These are phyloP conservation scores for Plagodis dolabraria DNA, from an alignment of 2,888 invertebrate species.

Conservation along the genomic window DNA sequence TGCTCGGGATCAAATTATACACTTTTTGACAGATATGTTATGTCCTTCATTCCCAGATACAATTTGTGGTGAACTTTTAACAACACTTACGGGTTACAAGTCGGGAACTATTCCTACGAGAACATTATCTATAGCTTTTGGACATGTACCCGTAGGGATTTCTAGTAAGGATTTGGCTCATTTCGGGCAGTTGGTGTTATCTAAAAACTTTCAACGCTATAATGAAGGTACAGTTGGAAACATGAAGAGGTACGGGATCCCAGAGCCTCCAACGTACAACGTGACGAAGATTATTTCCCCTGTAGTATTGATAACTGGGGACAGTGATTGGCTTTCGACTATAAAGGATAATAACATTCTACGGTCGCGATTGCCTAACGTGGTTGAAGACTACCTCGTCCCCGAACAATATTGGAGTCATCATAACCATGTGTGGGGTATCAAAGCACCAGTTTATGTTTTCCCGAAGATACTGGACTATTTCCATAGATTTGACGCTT, in stretches of 20 bases:
- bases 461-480: slow-evolving; percentile 61
- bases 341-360: slow-evolving; percentile 83
- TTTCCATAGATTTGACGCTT: slow-evolving; percentile 48
- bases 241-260: slow-evolving; percentile 59
- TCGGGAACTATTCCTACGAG: slow-evolving; percentile 78
- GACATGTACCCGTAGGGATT: slow-evolving; percentile 82
- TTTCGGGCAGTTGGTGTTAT: slow-evolving; percentile 78
- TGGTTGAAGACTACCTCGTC: slow-evolving; percentile 84
- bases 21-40: slow-evolving; percentile 62
- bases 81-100: slow-evolving; percentile 84
- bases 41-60: slow-evolving; percentile 68
- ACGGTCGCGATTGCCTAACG: slow-evolving; percentile 80
- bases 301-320: slow-evolving; percentile 62
- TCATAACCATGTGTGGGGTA: slow-evolving; percentile 69
- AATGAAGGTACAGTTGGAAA: slow-evolving; percentile 67
- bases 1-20: slow-evolving; percentile 78
- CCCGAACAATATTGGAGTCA: slow-evolving; percentile 79
- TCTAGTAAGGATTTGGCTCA: slow-evolving; percentile 77
- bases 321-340: slow-evolving; percentile 87
- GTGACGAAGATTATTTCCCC: slow-evolving; percentile 63
- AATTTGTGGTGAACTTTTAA: slow-evolving; percentile 84
- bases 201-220: slow-evolving; percentile 64
- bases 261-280: slow-evolving; percentile 66
- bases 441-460: slow-evolving; percentile 54
- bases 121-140: slow-evolving; percentile 79